phyloP scores from a whole-genome alignment of 2,797 vertebrate species.

The Coregonus suidteri region DNA sequence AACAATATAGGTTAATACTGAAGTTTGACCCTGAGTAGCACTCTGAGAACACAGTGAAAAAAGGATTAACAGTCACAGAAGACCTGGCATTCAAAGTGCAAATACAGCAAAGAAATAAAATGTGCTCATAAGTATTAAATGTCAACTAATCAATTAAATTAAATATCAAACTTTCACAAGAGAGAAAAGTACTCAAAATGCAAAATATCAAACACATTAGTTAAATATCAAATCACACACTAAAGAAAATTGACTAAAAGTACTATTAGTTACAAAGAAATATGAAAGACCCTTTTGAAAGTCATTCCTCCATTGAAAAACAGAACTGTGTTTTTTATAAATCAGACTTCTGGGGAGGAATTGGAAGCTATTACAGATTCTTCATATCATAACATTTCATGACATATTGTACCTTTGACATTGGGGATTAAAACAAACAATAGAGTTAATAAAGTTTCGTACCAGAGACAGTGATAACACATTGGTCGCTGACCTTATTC shows the following conservation, averaged over 20 bases:
- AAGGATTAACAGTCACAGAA: conserved; percentile 32
- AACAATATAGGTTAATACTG: conserved; percentile 2
- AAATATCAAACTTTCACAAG: not conserved
- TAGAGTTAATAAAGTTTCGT: not conserved
- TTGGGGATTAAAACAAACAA: not conserved
- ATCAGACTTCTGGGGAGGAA: not conserved
- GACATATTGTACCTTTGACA: not conserved
- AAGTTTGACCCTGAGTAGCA: conserved; percentile 25
- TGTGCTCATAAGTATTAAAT: not conserved
- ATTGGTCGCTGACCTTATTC: conserved; percentile 55
- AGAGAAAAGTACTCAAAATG: not conserved
- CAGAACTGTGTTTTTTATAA: not conserved
- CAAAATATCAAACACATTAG: not conserved
- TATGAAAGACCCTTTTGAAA: not conserved
- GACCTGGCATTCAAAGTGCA: conserved; percentile 39
- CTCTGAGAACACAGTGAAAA: conserved; percentile 24
- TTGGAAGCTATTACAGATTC: not conserved
- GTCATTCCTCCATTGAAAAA: not conserved
- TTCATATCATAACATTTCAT: not conserved
- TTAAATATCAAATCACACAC: not conserved
- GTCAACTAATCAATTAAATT: not conserved
- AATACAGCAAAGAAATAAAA: conserved; percentile 49
- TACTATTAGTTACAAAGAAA: not conserved
- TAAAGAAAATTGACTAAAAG: not conserved
- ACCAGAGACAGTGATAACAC: conserved; percentile 26